Base-by-base conservation (phyloP, 2,797 vertebrate genomes). In the Ctenopoma kingsleyae region DNA sequence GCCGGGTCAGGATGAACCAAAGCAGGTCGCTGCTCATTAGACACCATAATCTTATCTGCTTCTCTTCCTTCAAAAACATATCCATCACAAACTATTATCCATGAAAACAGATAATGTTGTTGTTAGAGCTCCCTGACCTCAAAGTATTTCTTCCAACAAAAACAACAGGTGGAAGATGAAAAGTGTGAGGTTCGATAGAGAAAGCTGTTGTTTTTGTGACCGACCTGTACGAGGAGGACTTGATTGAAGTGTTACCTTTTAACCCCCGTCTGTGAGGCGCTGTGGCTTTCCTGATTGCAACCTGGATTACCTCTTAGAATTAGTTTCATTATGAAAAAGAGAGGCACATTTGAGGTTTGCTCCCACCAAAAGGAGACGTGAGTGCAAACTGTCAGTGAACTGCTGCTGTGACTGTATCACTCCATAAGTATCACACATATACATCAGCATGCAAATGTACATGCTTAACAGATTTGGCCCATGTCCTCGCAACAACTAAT, bases 141-240 rank as follows among this genome's bases (percentile, higher is more conserved):
- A 51, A 64, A 76, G 82, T 74, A n/a, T 86, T 84, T 78, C 54
- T 70, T 86, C 71, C 89, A 87, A 73, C 16, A 13, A 76, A 88
- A 93, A 92, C 88, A 92, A 82, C 90, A 93, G 89, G 87, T 93
- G 90, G 12, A 35, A 54, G 80, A 90, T 83, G 76, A 87, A 80
- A 78, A 71, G 71, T 60, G 67, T 16, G 62, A 61, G 35, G 41
- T 67, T 35, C 3, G 41, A 38, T 47, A 43, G 64, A 63, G 22
- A 25, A 61, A 10, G 35, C 5, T 52, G 71, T 67, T 52, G 71
- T 67, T 70, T 59, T 46, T 61, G 55, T 8, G 62, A 60, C 64
- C 13, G n/a, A 41, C 35, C 71, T 8, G 54, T 9, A 41, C 75
- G 63, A 64, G 32, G 9, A 73, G 49, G 74, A 44, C 36, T 43